Base-by-base conservation (phyloP, 2,888 invertebrate species). In the Oscheius sp. region DNA sequence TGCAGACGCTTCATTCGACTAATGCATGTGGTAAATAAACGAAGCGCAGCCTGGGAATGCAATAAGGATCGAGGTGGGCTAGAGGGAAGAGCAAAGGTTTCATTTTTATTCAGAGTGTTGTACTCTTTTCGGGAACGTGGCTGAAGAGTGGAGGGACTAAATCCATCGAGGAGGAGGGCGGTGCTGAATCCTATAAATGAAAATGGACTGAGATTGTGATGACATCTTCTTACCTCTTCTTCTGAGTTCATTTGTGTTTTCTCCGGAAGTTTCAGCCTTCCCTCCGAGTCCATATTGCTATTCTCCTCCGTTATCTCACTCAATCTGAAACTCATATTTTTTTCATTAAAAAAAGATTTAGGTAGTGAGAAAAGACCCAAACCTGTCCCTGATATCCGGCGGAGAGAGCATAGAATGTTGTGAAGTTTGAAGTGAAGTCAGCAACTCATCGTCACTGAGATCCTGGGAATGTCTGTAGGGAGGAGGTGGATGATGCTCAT, bases 401-500 rank as follows among this genome's bases (percentile, higher is more conserved):
- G 45, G 42, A 12, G 4, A 15, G n/a, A 61, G n/a, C 37, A 34
- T 6, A 17, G 55, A 55, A 15, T 33, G 17, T 55, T 55, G 55
- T 31, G 55, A 55, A 8, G 27, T 42, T n/a, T 61, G 29, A n/a
- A 42, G 27, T 12, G 57, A 39, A n/a, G 61, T 29, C 15, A 25
- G n/a, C n/a, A 23, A 27, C 2, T 29, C 45, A n/a, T 61, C 61
- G n/a, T 61, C 61, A 45, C 61, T 61, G 23, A 61, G 29, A 61
- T 61, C 61, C 20, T 61, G 61, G 27, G 61, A 61, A 45, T 61
- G 61, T 45, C 61, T n/a, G n/a, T 61, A 61, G 17, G 61, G 45
- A 2, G 61, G 61, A 27, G 61, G n/a, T n/a, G n/a, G n/a, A n/a
- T n/a, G 61, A 42, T 45, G 27, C 15, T 61, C 61, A n/a, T 12